Conservation (phyloP, 2,113 vertebrate species). For the Tragelaphus scriptus region DNA sequence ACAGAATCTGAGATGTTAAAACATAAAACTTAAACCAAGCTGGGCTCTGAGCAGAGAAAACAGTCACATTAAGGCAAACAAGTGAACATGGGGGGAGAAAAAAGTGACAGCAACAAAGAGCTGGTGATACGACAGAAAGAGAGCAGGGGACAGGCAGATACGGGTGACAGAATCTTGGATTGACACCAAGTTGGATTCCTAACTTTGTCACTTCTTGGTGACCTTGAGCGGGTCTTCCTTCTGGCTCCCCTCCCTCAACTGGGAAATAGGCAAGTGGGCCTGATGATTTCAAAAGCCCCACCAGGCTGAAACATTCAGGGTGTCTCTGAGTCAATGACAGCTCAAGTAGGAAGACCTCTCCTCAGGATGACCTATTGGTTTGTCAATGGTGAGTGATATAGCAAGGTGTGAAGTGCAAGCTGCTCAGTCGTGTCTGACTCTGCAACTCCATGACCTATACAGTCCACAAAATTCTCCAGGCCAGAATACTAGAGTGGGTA, state of each 20-base stretch:
- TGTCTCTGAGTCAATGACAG: neutral
- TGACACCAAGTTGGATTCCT: neutral
- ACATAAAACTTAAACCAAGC: neutral
- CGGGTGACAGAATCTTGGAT: neutral
- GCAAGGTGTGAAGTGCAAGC: neutral
- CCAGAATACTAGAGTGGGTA: neutral
- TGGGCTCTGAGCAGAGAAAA: neutral
- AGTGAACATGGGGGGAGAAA: neutral
- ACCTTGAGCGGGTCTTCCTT: rapidly evolving
- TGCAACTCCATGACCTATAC: neutral
- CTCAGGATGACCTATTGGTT: neutral
- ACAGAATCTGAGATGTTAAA: neutral
- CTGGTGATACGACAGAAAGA: rapidly evolving
- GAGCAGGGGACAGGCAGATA: too few relatives aligned
- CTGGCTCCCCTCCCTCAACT: neutral
- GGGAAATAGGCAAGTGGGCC: neutral
- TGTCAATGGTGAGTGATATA: neutral
- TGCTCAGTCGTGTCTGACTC: neutral
- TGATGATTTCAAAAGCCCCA: neutral
- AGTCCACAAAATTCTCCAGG: neutral
- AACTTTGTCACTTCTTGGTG: neutral
- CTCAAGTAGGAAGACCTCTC: neutral
- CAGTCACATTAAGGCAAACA: neutral
- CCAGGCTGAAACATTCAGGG: neutral
- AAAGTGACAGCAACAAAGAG: neutral